Conservation (phyloP, 2,888 invertebrate species). For the Aleiodes testaceus region DNA sequence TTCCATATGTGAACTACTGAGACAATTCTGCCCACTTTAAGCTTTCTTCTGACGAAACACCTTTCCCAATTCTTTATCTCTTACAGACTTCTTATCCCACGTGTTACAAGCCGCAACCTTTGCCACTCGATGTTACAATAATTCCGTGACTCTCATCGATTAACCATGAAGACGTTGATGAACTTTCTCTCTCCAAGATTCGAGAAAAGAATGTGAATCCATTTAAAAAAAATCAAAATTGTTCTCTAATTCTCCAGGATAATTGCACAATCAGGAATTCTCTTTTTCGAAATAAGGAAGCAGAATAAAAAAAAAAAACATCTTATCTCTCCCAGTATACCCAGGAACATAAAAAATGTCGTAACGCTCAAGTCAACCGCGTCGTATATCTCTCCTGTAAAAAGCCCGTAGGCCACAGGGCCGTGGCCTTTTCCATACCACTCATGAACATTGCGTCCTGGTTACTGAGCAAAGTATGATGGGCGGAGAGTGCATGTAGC, state of each 20-base stretch:
- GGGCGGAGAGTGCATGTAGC: conserved; percentile 10
- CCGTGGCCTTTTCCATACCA: conserved; percentile 22
- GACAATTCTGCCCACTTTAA: conserved; percentile 17
- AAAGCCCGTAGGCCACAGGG: conserved; percentile 34
- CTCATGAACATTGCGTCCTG: background rate
- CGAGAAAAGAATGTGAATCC: background rate
- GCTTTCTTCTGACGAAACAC: background rate
- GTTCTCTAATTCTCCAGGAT: background rate
- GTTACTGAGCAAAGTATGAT: conserved; percentile 23
- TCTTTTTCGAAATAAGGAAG: background rate
- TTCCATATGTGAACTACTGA: conserved; percentile 21
- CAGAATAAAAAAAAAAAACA: conserved; percentile 3
- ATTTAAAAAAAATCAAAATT: too few relatives aligned
- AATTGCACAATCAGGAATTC: background rate
- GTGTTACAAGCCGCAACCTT: conserved; percentile 1
- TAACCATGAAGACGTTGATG: conserved; percentile 33
- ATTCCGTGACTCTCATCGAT: conserved; percentile 33
- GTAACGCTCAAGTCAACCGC: conserved; percentile 47
- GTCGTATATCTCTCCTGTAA: conserved; percentile 49
- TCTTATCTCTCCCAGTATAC: conserved; percentile 32
- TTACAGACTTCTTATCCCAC: background rate
- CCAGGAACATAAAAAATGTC: conserved; percentile 46
- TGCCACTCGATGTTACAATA: background rate
- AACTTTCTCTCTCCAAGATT: conserved; percentile 9
- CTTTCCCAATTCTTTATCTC: background rate